Evolutionary conservation across 2,888 invertebrate genomes (phyloP), one percentile per base, ranked within the genome.

Genomic region (Ectemnius lituratus): DNA sequence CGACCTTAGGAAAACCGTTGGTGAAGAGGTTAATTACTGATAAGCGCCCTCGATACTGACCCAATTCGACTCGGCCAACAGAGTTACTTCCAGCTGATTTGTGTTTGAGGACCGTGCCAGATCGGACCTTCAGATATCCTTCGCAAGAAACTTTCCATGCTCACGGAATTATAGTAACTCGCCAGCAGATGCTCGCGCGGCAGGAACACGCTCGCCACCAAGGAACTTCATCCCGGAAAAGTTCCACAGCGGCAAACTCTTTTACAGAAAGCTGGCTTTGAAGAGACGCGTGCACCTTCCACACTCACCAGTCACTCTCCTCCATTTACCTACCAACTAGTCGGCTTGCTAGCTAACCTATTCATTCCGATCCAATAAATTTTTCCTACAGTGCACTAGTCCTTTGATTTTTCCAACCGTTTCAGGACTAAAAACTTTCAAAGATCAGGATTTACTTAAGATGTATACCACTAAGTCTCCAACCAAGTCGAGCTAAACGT

Each of bases 111-210:
- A 62, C 67, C 67, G 74, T 72, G 67, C 27, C 70, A 52, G 67
- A 68, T 73, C 67, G 67, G 60, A 81, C 70, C 67, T 63, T 62
- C 58, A 47, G 73, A 70, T 83, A 75, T 70, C 70, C 69, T 47
- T 45, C 28, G 16, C 37, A 37, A 27, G 67, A 66, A 83, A 83
- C 64, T 79, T 83, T 75, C 62, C 73, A 70, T 67, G 66, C 70
- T 78, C 65, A 66, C 65, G 66, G 73, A 82, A 76, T 81, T 75
- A 81, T 82, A 75, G 76, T 69, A 65, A 73, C 68, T 75, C 67
- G 57, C 67, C 16, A 27, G 23, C 62, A 28, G 59, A 46, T 76
- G 67, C 63, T 65, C 79, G 64, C 37, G 58, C 63, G 70, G 64
- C 62, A 68, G 57, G 62, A 67, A 23, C 67, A 28, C 57, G 69